Conservation (phyloP, 1,140 invertebrate genomes). For the Ganaspis sp. region DNA sequence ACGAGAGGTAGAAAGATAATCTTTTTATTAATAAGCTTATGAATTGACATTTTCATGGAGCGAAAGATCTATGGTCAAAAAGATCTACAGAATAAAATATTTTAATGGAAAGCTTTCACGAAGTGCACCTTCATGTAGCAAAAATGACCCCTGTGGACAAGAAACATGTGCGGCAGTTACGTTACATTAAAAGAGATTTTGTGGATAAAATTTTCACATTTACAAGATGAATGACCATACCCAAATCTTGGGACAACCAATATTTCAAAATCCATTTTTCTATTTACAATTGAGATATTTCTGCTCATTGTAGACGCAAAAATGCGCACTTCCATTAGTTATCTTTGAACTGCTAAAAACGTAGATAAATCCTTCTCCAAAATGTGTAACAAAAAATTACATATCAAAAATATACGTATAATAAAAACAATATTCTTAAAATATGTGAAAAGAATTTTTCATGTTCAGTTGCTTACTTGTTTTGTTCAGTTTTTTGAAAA, state of each 20-base stretch:
- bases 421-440: too few relatives aligned
- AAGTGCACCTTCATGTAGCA: slow-evolving; percentile 18
- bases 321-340: background rate
- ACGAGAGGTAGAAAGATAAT: background rate
- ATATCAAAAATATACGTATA: too few relatives aligned
- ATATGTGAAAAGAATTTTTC: too few relatives aligned
- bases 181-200: background rate
- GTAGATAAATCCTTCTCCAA: too few relatives aligned
- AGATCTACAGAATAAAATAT: background rate
- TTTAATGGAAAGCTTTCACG: background rate
- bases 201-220: background rate
- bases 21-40: background rate
- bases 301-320: background rate
- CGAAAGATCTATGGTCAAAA: slow-evolving; percentile 1
- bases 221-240: slow-evolving; percentile 3
- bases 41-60: background rate
- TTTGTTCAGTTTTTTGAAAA: too few relatives aligned
- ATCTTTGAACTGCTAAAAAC: too few relatives aligned
- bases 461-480: too few relatives aligned
- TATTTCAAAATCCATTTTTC: background rate
- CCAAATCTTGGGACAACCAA: background rate
- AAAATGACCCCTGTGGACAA: background rate
- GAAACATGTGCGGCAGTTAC: background rate
- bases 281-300: background rate
- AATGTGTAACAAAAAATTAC: too few relatives aligned